These are phyloP conservation scores for Zootermopsis nevadensis DNA, from an alignment of 2,888 invertebrate genomes.

Conservation along the genomic window DNA sequence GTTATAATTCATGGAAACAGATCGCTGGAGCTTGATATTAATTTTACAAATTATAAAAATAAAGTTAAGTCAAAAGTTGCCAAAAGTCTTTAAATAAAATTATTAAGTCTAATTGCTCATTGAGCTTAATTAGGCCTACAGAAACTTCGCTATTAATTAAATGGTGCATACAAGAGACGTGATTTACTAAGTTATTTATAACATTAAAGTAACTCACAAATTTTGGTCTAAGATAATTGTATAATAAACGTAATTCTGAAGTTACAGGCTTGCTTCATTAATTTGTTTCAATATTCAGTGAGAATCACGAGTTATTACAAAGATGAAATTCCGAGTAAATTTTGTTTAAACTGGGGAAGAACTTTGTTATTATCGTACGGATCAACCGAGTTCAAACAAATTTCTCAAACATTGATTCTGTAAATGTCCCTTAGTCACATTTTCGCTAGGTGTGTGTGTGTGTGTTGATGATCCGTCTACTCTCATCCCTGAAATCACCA, in stretches of 20 bases:
- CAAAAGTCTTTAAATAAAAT: no score
- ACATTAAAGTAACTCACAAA: background rate
- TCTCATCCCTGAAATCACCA: background rate
- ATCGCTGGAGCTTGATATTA: no score
- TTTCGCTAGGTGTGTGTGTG: background rate
- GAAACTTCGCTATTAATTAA: no score
- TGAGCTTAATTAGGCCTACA: no score
- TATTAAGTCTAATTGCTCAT: no score
- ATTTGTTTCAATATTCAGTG: background rate
- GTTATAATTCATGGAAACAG: no score
- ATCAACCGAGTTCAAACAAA: conserved; percentile 3
- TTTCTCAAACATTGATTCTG: conserved; percentile 18
- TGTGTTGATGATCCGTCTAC: background rate
- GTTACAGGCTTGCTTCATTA: background rate
- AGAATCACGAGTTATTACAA: background rate
- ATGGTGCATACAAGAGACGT: no score
- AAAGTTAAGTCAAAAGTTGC: no score
- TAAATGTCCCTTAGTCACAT: background rate
- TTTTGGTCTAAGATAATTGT: background rate
- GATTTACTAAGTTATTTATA: no score
- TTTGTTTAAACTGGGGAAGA: background rate
- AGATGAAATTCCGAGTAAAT: background rate
- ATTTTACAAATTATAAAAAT: no score
- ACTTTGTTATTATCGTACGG: background rate
- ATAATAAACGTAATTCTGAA: background rate